Percentiles rank a stretch among this genome's conserved stretches.
Evolutionary conservation across 2,797 vertebrate species (phyloP).

Genomic region (Danio aesculapii): DNA sequence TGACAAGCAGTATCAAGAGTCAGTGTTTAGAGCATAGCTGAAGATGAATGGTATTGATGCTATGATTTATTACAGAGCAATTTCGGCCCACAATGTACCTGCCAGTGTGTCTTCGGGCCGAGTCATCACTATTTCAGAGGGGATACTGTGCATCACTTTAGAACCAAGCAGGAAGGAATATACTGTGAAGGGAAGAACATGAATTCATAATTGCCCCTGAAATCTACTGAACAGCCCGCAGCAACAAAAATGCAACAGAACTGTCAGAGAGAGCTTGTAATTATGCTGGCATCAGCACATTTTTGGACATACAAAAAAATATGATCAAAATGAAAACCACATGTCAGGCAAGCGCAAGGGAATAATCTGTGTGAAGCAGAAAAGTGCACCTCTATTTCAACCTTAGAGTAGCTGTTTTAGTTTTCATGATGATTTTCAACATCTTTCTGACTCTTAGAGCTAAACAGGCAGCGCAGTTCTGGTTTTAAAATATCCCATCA

Average conservation of each 20-base stretch:
- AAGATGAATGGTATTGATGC: slow-evolving; percentile 52
- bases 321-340: slow-evolving; percentile 48
- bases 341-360: slow-evolving; percentile 53
- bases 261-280: slow-evolving; percentile 53
- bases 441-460: slow-evolving; percentile 1
- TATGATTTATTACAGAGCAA: slow-evolving; percentile 59
- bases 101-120: slow-evolving; percentile 35
- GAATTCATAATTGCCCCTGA: slow-evolving; percentile 51
- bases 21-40: slow-evolving; percentile 38
- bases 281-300: slow-evolving; percentile 62
- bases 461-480: background rate
- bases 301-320: slow-evolving; percentile 44
- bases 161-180: slow-evolving; percentile 30
- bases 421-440: background rate
- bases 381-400: slow-evolving; percentile 46
- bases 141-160: slow-evolving; percentile 24
- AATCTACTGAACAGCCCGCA: slow-evolving; percentile 39
- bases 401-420: slow-evolving; percentile 12
- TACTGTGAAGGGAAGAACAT: slow-evolving; percentile 41
- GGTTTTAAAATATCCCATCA: background rate
- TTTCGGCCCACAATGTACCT: slow-evolving; percentile 50
- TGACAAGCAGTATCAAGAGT: slow-evolving; percentile 48
- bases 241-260: slow-evolving; percentile 53
- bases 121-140: slow-evolving; percentile 45
- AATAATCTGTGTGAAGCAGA: slow-evolving; percentile 32